phyloP scores from a whole-genome alignment of 2,888 invertebrate species.

The Globia sparganii region DNA sequence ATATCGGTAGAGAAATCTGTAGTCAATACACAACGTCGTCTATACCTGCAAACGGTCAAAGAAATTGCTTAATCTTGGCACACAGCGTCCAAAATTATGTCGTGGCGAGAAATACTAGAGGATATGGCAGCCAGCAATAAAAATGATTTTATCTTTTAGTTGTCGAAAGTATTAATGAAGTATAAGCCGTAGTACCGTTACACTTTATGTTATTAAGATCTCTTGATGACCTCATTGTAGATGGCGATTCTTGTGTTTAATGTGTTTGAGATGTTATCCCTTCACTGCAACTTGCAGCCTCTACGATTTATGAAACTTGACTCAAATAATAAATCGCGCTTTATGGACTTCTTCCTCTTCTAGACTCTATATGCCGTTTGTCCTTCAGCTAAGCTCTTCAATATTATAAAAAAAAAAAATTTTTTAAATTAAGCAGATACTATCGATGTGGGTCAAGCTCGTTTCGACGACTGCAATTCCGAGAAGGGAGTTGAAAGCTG shows the following conservation, averaged over 20 bases:
- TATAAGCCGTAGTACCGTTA: constrained; percentile 53
- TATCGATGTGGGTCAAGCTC: constrained; percentile 65
- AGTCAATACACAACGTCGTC: constrained; percentile 22
- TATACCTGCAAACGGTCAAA: constrained; percentile 24
- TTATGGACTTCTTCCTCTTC: not conserved
- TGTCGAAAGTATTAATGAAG: constrained; percentile 45
- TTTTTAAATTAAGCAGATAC: constrained; percentile 49
- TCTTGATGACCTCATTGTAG: constrained; percentile 51
- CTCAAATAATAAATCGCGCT: not conserved
- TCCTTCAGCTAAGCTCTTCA: constrained; percentile 3
- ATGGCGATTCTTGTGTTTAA: constrained; percentile 20
- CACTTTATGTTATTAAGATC: constrained; percentile 50
- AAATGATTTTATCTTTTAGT: constrained; percentile 51
- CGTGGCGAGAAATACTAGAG: constrained; percentile 39
- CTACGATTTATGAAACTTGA: not conserved
- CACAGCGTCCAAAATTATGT: constrained; percentile 57
- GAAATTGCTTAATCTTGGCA: constrained; percentile 40
- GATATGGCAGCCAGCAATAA: constrained; percentile 46
- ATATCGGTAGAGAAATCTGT: constrained; percentile 60
- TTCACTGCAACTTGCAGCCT: constrained; percentile 5
- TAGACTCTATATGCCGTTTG: not conserved
- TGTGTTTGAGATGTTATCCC: constrained; percentile 31
- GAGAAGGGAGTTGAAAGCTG: constrained; percentile 68
- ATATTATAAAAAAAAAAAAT: constrained; percentile 1
- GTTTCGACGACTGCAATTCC: constrained; percentile 59